Evolutionary conservation across 2,888 invertebrate species (phyloP).

Genomic region (Andrena chrysosceles): DNA sequence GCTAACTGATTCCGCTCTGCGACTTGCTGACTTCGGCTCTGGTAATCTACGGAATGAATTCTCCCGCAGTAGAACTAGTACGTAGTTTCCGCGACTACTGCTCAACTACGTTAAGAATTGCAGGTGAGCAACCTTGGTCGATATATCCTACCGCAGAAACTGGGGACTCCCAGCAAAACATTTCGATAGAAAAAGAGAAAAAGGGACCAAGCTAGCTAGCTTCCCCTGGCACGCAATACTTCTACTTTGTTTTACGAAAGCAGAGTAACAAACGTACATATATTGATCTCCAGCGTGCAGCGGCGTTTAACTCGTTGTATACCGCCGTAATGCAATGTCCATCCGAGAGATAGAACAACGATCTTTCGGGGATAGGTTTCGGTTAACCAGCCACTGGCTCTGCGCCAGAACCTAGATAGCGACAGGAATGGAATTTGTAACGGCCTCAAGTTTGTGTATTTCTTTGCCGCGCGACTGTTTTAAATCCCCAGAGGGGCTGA

Average conservation of each 20-base stretch:
- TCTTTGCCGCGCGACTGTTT: slow-evolving; percentile 16
- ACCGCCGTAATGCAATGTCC: slow-evolving; percentile 24
- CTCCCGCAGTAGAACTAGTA: background rate
- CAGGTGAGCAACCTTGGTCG: background rate
- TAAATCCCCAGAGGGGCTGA: slow-evolving; percentile 6
- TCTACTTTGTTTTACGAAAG: too few species aligned
- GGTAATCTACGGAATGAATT: slow-evolving; percentile 48
- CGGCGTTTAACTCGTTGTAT: slow-evolving; percentile 43
- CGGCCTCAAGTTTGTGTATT: background rate
- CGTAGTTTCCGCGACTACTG: background rate
- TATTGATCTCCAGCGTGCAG: background rate
- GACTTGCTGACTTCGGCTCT: slow-evolving; percentile 28
- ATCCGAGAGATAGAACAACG: slow-evolving; percentile 45
- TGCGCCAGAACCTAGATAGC: slow-evolving; percentile 37
- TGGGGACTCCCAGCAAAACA: background rate
- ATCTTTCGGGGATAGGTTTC: slow-evolving; percentile 37
- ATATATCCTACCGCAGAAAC: background rate
- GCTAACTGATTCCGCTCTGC: slow-evolving; percentile 5
- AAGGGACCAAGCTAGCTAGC: too few species aligned
- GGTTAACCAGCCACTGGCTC: slow-evolving; percentile 51
- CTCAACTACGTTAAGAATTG: slow-evolving; percentile 7
- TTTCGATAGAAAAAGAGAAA: background rate
- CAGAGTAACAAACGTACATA: background rate
- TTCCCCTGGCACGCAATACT: too few species aligned
- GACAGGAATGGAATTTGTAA: slow-evolving; percentile 37